Conservation (phyloP, 2,888 invertebrate genomes). For the Drosophila subsilvestris region DNA sequence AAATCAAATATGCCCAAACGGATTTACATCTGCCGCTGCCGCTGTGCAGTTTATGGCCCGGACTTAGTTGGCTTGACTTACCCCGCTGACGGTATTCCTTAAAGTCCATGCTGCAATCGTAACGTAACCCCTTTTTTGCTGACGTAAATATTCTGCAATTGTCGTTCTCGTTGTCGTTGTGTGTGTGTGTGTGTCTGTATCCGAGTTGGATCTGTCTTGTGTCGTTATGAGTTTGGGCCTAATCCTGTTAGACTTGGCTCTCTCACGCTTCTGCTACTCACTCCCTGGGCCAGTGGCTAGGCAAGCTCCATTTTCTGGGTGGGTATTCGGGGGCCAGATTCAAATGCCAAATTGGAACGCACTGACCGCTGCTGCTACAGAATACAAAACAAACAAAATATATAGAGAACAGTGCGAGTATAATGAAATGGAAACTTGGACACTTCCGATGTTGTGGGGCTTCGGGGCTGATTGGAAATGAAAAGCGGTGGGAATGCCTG, state of each 20-base stretch:
- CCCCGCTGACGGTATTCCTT: conserved; percentile 85
- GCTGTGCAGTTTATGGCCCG: conserved; percentile 72
- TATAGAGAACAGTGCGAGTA: conserved; percentile 22
- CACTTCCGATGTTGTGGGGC: conserved; percentile 66
- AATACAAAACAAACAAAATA: conserved; percentile 11
- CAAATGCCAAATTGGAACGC: conserved; percentile 65
- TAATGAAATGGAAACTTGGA: conserved; percentile 49
- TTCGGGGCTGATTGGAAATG: conserved; percentile 65
- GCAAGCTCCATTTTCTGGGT: conserved; percentile 44
- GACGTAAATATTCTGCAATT: conserved; percentile 41
- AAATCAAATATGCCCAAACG: conserved; percentile 67
- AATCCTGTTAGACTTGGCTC: conserved; percentile 36
- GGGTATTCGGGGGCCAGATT: conserved; percentile 33
- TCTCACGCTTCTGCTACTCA: background rate
- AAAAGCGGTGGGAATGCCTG: conserved; percentile 41
- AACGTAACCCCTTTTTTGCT: conserved; percentile 12
- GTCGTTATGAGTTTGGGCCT: conserved; percentile 33
- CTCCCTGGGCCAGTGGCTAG: conserved; percentile 9
- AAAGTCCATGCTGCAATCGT: conserved; percentile 84
- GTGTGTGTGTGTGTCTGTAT: background rate
- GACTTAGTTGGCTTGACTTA: conserved; percentile 76
- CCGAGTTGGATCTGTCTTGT: background rate
- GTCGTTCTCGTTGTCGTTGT: conserved; percentile 12
- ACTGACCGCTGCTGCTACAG: conserved; percentile 61
- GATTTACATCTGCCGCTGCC: conserved; percentile 33